A percentile compares a stretch with the other conserved stretches of the same genome.
Evolutionary conservation across 2,888 invertebrate species (phyloP).

Genomic region (Protodeltote pygarga): DNA sequence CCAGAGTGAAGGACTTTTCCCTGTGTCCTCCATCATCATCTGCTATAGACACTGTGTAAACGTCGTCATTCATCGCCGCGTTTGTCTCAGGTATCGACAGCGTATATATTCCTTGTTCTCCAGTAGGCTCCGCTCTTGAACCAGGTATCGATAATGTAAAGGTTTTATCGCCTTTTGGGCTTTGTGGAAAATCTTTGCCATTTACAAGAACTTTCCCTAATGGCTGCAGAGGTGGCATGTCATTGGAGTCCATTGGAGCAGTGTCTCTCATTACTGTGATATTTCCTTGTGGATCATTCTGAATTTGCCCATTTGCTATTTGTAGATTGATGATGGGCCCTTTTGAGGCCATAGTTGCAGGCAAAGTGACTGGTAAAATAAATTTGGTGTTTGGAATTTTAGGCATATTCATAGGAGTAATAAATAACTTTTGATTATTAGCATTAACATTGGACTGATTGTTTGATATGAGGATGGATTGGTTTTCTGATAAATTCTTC

Average conservation of each 20-base stretch:
- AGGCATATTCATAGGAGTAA: conserved; percentile 87
- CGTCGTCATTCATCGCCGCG: conserved; percentile 84
- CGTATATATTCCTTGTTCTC: conserved; percentile 83
- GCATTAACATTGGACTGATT: conserved; percentile 75
- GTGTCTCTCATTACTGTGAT: conserved; percentile 88
- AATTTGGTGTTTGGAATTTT: conserved; percentile 86
- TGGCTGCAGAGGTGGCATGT: conserved; percentile 80
- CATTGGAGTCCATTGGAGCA: conserved; percentile 64
- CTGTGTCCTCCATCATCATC: conserved; percentile 78
- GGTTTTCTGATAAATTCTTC: conserved; percentile 74
- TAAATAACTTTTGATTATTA: conserved; percentile 85
- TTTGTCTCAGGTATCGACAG: conserved; percentile 84
- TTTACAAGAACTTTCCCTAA: conserved; percentile 70
- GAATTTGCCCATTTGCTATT: conserved; percentile 89
- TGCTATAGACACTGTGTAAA: conserved; percentile 84
- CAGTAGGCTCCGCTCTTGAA: conserved; percentile 81
- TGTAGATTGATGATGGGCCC: conserved; percentile 89
- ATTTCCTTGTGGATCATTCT: conserved; percentile 87
- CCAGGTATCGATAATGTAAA: conserved; percentile 78
- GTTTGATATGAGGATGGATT: conserved; percentile 80
- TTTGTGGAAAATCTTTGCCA: conserved; percentile 73
- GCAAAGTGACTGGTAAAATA: conserved; percentile 82
- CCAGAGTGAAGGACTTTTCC: conserved; percentile 78
- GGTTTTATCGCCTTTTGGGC: conserved; percentile 71
- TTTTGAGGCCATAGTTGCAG: conserved; percentile 86